These are phyloP conservation scores for Harpagoxenus sublaevis DNA, from an alignment of 2,888 invertebrate genomes.

Conservation along the genomic window DNA sequence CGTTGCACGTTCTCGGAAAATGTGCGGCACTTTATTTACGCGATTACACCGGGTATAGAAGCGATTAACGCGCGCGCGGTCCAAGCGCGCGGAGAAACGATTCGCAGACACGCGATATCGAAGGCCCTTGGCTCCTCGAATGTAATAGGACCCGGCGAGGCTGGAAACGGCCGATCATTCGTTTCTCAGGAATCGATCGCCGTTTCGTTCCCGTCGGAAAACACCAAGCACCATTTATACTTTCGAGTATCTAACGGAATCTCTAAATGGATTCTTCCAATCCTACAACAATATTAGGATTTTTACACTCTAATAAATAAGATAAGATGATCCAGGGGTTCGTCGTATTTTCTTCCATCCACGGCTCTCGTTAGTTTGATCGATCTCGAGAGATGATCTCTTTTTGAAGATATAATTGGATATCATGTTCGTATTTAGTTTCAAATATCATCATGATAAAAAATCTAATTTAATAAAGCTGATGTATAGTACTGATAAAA, in stretches of 20 bases:
- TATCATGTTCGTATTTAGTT: neutral
- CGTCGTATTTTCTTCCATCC: neutral
- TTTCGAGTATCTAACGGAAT: slow-evolving; percentile 16
- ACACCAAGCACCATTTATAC: slow-evolving; percentile 1
- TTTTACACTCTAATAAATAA: neutral
- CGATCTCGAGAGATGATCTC: neutral
- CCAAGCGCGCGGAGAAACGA: slow-evolving; percentile 17
- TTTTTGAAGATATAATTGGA: neutral
- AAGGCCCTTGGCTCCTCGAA: neutral
- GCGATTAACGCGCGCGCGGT: slow-evolving; percentile 18
- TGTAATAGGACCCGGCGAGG: slow-evolving; percentile 15
- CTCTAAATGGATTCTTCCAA: neutral
- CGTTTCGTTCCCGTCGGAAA: neutral
- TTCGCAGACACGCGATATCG: slow-evolving; percentile 32
- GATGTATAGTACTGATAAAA: neutral
- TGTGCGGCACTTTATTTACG: slow-evolving; percentile 8
- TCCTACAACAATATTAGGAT: neutral
- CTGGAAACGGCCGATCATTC: neutral
- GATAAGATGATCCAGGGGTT: neutral
- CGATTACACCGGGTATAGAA: neutral
- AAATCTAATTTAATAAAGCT: neutral
- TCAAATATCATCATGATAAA: neutral
- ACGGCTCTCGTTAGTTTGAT: neutral
- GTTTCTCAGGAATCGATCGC: slow-evolving; percentile 21
- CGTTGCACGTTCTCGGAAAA: neutral